Conservation (phyloP, 2,113 vertebrate species). For the Eulemur rufifrons region DNA sequence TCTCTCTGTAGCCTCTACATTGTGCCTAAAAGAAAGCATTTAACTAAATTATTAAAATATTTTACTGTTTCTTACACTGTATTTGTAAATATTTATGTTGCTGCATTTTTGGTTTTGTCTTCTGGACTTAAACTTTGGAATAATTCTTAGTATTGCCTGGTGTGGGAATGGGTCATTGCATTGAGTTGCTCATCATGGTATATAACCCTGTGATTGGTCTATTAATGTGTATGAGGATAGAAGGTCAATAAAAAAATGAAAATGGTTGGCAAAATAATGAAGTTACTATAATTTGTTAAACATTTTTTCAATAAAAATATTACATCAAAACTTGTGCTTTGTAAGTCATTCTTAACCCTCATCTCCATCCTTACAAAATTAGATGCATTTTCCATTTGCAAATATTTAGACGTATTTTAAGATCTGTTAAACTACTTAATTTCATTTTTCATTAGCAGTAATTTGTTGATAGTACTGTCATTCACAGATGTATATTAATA, state of each 20-base stretch:
- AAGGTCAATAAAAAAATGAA: neutral
- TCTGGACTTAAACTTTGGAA: neutral
- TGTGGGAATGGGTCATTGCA: neutral
- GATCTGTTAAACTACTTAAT: neutral
- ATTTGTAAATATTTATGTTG: neutral
- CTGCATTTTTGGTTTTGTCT: neutral
- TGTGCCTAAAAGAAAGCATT: neutral
- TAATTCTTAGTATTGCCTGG: neutral
- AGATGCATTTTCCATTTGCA: neutral
- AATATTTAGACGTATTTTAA: neutral
- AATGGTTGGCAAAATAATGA: neutral
- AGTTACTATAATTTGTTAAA: slow-evolving; percentile 1
- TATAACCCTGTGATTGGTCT: neutral
- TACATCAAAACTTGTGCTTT: slow-evolving; percentile 15
- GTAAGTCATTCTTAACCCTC: neutral
- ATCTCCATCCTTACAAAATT: neutral
- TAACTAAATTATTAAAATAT: neutral
- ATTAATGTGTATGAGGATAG: neutral
- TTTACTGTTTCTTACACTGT: neutral
- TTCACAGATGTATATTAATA: neutral
- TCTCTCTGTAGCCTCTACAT: neutral
- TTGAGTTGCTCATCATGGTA: neutral
- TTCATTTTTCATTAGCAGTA: neutral
- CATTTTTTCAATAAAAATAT: slow-evolving; percentile 50
- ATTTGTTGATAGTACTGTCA: neutral